phyloP scores from a whole-genome alignment of 2,797 vertebrate genomes.

The Darevskia mixta region DNA sequence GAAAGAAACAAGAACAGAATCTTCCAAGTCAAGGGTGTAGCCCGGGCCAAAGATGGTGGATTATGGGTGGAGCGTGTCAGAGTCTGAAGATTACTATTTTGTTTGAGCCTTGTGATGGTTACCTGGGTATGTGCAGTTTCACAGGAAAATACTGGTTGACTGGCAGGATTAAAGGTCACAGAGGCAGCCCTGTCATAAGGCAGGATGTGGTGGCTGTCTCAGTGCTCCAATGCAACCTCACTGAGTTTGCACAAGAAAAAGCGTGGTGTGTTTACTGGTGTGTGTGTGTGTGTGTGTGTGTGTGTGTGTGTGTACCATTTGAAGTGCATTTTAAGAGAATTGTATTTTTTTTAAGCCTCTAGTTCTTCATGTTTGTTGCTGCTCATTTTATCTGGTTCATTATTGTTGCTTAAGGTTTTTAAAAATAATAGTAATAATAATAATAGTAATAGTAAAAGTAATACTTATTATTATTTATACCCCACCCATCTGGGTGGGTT shows the following conservation, averaged over 20 bases:
- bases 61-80: not conserved
- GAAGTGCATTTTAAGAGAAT: not conserved
- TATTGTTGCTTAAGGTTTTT: not conserved
- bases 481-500: too few relatives aligned
- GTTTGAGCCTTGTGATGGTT: not conserved
- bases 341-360: not conserved
- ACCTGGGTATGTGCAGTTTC: not conserved
- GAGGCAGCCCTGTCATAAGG: not conserved
- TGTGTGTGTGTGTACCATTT: not conserved
- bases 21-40: not conserved
- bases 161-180: not conserved
- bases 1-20: not conserved
- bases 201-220: not conserved
- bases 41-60: too few relatives aligned
- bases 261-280: not conserved
- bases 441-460: too few relatives aligned
- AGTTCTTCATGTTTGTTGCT: not conserved
- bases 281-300: too few relatives aligned
- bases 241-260: not conserved
- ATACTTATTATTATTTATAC: too few relatives aligned
- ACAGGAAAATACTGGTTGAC: not conserved
- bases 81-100: not conserved
- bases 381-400: not conserved
- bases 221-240: not conserved
- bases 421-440: accelerated